Evolutionary conservation across 53 echinoderm and acorn worm genomes (phyloP).

Genomic region (Astropecten irregularis): DNA sequence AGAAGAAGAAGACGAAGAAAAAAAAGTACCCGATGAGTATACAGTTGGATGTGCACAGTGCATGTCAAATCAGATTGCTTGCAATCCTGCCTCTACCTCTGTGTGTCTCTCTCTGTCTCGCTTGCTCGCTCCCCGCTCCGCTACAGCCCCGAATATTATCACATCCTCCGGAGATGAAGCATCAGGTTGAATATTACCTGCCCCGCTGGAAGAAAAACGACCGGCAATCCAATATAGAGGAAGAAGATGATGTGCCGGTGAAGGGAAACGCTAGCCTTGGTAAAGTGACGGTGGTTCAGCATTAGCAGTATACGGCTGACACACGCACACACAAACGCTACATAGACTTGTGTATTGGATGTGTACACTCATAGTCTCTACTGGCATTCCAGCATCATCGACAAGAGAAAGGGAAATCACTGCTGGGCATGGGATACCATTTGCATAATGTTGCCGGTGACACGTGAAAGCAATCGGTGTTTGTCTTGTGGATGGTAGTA

Average conservation of each 20-base stretch:
- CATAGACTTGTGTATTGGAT: too few species aligned
- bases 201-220: background rate
- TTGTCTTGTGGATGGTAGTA: too few species aligned
- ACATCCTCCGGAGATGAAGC: slow-evolving; percentile 29
- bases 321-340: too few species aligned
- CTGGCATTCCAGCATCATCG: too few species aligned
- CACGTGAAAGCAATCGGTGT: background rate
- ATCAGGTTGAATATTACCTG: slow-evolving; percentile 46
- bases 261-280: background rate
- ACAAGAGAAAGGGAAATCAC: slow-evolving; percentile 14
- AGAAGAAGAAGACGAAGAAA: background rate
- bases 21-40: background rate
- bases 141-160: background rate
- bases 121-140: background rate
- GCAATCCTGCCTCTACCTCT: background rate
- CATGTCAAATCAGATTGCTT: slow-evolving; percentile 24
- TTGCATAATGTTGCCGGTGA: slow-evolving; percentile 25
- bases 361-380: too few species aligned
- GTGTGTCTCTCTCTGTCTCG: background rate
- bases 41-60: slow-evolving; percentile 1
- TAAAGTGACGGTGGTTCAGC: background rate
- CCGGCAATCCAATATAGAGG: background rate
- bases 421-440: background rate
- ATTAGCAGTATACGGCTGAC: too few species aligned
- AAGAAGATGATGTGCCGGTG: background rate